phyloP scores from a whole-genome alignment of 1,140 invertebrate genomes.

The Lepidostoma basale region DNA sequence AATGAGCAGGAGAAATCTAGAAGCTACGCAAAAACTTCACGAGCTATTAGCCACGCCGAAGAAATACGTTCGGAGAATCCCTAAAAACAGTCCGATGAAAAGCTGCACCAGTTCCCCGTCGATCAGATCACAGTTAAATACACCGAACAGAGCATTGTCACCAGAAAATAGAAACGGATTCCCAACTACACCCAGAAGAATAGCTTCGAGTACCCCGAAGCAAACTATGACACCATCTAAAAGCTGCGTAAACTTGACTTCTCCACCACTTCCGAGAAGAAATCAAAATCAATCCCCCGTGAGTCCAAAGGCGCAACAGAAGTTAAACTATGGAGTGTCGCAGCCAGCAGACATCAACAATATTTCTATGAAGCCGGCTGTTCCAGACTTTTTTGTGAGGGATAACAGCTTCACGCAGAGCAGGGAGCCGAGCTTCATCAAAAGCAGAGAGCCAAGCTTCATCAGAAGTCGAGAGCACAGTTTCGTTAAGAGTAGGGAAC shows the following conservation, averaged over 20 bases:
- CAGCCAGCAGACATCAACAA: constrained; percentile 18
- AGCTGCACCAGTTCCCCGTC: constrained; percentile 59
- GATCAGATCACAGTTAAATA: constrained; percentile 51
- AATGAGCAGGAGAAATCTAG: constrained; percentile 64
- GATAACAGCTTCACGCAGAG: constrained; percentile 20
- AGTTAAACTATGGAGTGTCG: constrained; percentile 58
- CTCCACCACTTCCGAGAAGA: constrained; percentile 42
- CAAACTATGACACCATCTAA: constrained; percentile 51
- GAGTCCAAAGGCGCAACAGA: constrained; percentile 62
- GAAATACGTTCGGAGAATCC: constrained; percentile 51
- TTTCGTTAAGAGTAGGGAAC: constrained; percentile 30
- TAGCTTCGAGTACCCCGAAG: constrained; percentile 55
- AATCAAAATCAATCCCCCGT: constrained; percentile 49
- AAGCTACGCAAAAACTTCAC: constrained; percentile 75
- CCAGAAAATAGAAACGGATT: not conserved
- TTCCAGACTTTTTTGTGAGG: constrained; percentile 35
- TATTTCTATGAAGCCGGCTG: constrained; percentile 15
- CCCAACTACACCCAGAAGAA: constrained; percentile 52
- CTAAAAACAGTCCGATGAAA: constrained; percentile 49
- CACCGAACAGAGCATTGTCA: constrained; percentile 47
- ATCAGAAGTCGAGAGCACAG: constrained; percentile 41
- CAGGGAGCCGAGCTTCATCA: constrained; percentile 34
- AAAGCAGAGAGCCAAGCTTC: constrained; percentile 31
- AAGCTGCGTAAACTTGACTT: constrained; percentile 56
- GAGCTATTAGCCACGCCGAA: constrained; percentile 74